phyloP scores from a whole-genome alignment of 2,888 invertebrate genomes.

The Timema podura region DNA sequence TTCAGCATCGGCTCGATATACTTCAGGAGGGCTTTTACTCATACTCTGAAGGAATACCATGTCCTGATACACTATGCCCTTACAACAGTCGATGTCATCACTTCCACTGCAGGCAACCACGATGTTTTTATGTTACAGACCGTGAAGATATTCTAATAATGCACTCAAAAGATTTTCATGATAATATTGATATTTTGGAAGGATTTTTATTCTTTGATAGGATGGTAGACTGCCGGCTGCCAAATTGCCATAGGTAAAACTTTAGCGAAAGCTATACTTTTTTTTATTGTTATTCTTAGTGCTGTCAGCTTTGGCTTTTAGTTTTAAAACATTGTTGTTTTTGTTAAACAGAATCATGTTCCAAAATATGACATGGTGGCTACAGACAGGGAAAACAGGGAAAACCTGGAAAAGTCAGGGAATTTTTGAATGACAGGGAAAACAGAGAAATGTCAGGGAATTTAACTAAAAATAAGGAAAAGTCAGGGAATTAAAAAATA shows the following conservation, averaged over 20 bases:
- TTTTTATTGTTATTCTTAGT: constrained; percentile 8
- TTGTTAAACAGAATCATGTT: no score
- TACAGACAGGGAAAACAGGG: no score
- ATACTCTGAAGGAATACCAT: constrained; percentile 48
- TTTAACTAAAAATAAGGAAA: no score
- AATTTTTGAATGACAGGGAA: no score
- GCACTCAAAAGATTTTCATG: constrained; percentile 84
- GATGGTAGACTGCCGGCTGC: constrained; percentile 64
- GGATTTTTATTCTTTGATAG: constrained; percentile 82
- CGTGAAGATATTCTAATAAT: constrained; percentile 71
- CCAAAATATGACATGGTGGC: no score
- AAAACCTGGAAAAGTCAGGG: no score
- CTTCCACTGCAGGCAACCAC: constrained; percentile 77
- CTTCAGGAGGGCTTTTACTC: constrained; percentile 42
- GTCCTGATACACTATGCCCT: constrained; percentile 72
- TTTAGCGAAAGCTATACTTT: not conserved
- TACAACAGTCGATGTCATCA: constrained; percentile 65
- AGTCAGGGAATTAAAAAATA: no score
- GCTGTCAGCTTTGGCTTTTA: no score
- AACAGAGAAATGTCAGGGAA: no score
- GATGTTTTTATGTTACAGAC: constrained; percentile 81
- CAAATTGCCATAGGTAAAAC: constrained; percentile 54
- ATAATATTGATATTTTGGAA: constrained; percentile 73
- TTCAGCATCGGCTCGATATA: constrained; percentile 30
- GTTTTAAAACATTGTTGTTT: no score